phyloP scores from a whole-genome alignment of 2,113 vertebrate species.

The Platysternon megacephalum region DNA sequence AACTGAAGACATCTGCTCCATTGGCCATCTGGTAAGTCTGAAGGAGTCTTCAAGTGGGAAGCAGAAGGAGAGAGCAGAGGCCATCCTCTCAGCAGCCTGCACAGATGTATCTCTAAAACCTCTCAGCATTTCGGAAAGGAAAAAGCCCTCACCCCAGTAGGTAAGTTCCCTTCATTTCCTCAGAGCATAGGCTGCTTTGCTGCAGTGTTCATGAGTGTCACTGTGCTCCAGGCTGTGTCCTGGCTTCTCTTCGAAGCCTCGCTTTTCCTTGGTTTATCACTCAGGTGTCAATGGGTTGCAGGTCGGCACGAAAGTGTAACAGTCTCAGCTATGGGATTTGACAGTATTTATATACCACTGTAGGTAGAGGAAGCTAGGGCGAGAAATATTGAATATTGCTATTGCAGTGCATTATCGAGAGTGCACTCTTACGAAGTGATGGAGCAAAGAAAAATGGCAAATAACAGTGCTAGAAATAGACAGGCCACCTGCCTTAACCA shows the following conservation, averaged over 20 bases:
- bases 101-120: conserved; percentile 1
- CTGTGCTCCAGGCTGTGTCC: neutral
- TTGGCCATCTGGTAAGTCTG: neutral
- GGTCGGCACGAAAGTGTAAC: neutral
- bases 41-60: neutral
- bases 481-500: neutral
- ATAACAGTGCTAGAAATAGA: neutral
- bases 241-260: accelerated
- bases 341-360: no score
- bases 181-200: accelerated
- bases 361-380: neutral
- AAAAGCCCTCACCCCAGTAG: neutral
- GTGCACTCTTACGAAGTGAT: neutral
- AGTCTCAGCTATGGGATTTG: neutral
- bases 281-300: accelerated
- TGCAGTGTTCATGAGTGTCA: accelerated
- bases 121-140: neutral
- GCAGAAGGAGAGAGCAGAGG: neutral
- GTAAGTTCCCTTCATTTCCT: conserved; percentile 8
- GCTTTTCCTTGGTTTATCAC: accelerated
- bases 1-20: conserved; percentile 60
- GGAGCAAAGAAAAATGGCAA: neutral
- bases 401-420: neutral
- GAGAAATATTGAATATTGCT: neutral
- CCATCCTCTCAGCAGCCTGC: neutral